A percentile compares a stretch with the other conserved stretches of the same genome.
phyloP scores from a whole-genome alignment of 2,113 vertebrate species.

The Papio anubis region DNA sequence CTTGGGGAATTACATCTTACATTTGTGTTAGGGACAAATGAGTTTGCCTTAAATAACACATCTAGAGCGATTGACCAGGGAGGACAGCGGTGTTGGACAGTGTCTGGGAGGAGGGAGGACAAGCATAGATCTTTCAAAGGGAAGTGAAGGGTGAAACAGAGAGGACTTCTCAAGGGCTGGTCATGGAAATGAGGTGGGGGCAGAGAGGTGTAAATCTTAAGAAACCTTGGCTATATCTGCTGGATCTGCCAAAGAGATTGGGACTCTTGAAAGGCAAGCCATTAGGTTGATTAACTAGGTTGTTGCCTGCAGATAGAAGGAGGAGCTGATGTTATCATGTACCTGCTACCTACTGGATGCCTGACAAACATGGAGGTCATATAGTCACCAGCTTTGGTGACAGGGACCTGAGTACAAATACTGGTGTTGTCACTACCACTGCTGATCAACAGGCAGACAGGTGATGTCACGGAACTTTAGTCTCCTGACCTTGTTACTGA shows the following conservation, averaged over 20 bases:
- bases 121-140: not conserved
- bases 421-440: accelerated
- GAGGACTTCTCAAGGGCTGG: not conserved
- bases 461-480: accelerated
- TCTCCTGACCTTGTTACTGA: not conserved
- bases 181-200: not conserved
- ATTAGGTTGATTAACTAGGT: not conserved
- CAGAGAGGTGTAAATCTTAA: not conserved
- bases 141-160: not conserved
- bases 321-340: not conserved
- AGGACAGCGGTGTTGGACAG: not conserved
- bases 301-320: not conserved
- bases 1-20: conserved; percentile 70
- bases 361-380: not conserved
- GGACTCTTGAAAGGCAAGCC: not conserved
- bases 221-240: not conserved
- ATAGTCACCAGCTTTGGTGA: not conserved
- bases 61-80: conserved; percentile 56
- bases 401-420: not conserved
- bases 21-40: conserved; percentile 71
- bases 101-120: conserved; percentile 19
- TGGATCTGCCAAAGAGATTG: not conserved
- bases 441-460: not conserved
- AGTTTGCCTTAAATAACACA: conserved; percentile 55
- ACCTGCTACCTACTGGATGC: not conserved